These are phyloP conservation scores for Podarcis siculus DNA, from an alignment of 2,797 vertebrate species.

Conservation along the genomic window DNA sequence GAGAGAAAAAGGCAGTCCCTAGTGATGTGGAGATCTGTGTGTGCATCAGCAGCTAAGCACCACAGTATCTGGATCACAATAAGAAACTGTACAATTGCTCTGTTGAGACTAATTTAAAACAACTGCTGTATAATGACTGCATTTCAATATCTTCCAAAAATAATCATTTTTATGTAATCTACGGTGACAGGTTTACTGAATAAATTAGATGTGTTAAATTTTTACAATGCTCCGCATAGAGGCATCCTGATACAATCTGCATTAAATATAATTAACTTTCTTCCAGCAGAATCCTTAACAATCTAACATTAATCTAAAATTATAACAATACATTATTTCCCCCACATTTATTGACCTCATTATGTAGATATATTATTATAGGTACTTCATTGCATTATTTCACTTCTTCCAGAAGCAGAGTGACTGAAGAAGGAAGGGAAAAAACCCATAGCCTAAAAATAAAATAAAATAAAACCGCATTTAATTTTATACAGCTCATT, in stretches of 20 bases:
- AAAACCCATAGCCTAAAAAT: not conserved
- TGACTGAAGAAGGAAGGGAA: not conserved
- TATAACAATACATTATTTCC: conserved; percentile 9
- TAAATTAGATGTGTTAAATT: conserved; percentile 34
- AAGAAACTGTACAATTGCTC: not conserved
- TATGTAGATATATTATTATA: conserved; percentile 30
- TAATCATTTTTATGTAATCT: conserved; percentile 8
- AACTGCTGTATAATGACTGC: conserved; percentile 10
- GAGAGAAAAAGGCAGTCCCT: not conserved
- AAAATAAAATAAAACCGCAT: conserved; percentile 12
- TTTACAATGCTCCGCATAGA: not conserved
- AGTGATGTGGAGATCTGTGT: not conserved
- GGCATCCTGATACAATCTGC: not conserved
- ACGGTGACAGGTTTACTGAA: not conserved
- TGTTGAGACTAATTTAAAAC: conserved; percentile 21
- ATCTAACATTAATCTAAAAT: conserved; percentile 38
- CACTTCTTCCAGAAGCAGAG: not conserved
- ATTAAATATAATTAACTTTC: conserved; percentile 17
- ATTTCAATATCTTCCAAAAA: conserved; percentile 33
- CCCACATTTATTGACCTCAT: conserved; percentile 4
- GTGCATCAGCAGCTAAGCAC: not conserved
- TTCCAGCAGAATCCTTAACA: conserved; percentile 37
- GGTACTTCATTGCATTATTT: not conserved
- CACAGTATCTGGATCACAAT: not conserved
- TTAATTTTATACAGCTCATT: not conserved